Percentiles rank a stretch among this genome's conserved stretches.
phyloP scores from a whole-genome alignment of 2,113 vertebrate genomes.

The Podilymbus podiceps region DNA sequence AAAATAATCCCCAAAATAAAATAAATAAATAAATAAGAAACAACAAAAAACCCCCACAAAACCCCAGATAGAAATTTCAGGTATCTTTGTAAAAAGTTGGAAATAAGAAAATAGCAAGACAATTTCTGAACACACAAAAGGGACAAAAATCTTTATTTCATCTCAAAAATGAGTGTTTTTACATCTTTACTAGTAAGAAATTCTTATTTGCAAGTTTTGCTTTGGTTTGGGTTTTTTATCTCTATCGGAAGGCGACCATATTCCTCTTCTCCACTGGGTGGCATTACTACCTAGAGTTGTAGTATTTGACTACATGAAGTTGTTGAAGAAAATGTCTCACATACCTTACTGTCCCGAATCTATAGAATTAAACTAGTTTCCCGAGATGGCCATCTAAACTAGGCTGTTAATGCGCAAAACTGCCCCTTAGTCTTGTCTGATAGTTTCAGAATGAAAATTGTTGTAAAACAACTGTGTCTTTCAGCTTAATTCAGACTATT shows the following conservation, averaged over 20 bases:
- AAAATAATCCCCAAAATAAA: neutral
- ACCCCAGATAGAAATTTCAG: neutral
- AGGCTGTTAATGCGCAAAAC: neutral
- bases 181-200: neutral
- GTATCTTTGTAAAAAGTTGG: neutral
- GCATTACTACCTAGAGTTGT: neutral
- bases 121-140: neutral
- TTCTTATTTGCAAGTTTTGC: neutral
- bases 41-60: too few relatives aligned
- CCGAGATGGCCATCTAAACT: neutral
- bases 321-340: neutral
- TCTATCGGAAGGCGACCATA: neutral
- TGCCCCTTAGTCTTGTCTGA: neutral
- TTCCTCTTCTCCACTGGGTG: conserved; percentile 61
- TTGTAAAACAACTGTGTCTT: neutral
- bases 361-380: neutral
- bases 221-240: neutral
- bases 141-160: neutral
- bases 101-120: neutral
- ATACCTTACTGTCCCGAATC: neutral
- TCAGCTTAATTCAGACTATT: neutral
- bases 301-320: neutral
- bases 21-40: too few relatives aligned
- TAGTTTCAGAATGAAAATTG: neutral
- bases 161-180: neutral